These are phyloP conservation scores for Pygoscelis adeliae DNA, from an alignment of 2,113 vertebrate species.

Conservation along the genomic window DNA sequence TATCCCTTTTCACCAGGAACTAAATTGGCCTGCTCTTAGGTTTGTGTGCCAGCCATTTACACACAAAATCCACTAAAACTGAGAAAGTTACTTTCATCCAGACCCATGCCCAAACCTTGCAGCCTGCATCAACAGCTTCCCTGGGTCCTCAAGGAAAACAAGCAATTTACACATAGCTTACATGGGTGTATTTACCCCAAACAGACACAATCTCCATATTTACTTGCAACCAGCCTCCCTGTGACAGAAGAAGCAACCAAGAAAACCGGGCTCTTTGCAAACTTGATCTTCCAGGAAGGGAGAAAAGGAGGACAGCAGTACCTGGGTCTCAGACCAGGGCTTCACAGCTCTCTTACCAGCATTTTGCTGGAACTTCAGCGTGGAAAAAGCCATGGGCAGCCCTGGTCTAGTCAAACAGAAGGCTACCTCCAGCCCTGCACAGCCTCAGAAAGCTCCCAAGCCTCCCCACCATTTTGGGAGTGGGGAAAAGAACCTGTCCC, in stretches of 20 bases:
- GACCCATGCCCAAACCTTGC: background rate
- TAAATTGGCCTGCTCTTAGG: background rate
- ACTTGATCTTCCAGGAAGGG: background rate
- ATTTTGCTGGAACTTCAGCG: background rate
- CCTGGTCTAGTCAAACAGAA: no score
- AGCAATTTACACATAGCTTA: background rate
- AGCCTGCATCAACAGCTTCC: background rate
- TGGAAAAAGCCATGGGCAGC: background rate
- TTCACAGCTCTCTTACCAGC: no score
- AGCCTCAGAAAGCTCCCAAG: rapidly evolving
- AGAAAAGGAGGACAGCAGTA: background rate
- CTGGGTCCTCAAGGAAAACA: background rate
- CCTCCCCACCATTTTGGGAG: rapidly evolving
- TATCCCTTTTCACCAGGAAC: background rate
- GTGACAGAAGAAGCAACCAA: background rate
- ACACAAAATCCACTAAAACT: background rate
- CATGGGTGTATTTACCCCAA: background rate
- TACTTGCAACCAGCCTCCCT: background rate
- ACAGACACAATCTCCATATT: background rate
- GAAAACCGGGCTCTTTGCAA: background rate
- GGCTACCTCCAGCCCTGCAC: rapidly evolving
- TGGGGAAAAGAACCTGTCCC: rapidly evolving
- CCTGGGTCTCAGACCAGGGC: background rate
- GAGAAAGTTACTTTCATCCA: background rate
- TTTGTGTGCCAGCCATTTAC: background rate